phyloP scores from a whole-genome alignment of 2,797 vertebrate species.

The Xyrichtys novacula region DNA sequence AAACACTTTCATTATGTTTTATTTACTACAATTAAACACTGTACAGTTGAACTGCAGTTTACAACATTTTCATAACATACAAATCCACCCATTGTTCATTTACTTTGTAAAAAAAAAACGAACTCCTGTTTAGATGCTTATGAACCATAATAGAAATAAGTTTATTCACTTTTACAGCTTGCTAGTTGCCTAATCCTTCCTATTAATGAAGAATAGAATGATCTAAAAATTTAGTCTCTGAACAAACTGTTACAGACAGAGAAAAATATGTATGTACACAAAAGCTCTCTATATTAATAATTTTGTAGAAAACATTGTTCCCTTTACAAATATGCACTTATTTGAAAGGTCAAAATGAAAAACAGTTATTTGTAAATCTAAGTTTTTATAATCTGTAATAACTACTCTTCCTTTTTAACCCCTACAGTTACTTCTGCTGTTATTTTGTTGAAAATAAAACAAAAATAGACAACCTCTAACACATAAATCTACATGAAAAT shows the following conservation, averaged over 20 bases:
- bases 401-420: too few species aligned
- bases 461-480: too few species aligned
- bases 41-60: neutral
- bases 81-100: slow-evolving; percentile 5
- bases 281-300: neutral
- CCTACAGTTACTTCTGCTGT: too few species aligned
- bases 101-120: slow-evolving; percentile 8
- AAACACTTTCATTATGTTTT: neutral
- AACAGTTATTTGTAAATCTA: neutral
- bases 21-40: slow-evolving; percentile 10
- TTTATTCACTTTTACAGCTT: too few species aligned
- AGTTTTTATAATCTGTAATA: neutral
- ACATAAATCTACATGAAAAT: too few species aligned
- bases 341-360: neutral
- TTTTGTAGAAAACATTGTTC: neutral
- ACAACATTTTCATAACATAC: neutral
- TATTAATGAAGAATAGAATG: too few species aligned
- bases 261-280: too few species aligned
- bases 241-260: too few species aligned
- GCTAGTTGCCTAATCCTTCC: too few species aligned
- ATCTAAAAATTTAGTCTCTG: too few species aligned
- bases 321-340: neutral
- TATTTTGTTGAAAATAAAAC: too few species aligned
- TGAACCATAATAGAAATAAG: too few species aligned
- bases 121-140: neutral